phyloP scores from a whole-genome alignment of 2,888 invertebrate genomes.

The Rhimphoctona megacephalus region DNA sequence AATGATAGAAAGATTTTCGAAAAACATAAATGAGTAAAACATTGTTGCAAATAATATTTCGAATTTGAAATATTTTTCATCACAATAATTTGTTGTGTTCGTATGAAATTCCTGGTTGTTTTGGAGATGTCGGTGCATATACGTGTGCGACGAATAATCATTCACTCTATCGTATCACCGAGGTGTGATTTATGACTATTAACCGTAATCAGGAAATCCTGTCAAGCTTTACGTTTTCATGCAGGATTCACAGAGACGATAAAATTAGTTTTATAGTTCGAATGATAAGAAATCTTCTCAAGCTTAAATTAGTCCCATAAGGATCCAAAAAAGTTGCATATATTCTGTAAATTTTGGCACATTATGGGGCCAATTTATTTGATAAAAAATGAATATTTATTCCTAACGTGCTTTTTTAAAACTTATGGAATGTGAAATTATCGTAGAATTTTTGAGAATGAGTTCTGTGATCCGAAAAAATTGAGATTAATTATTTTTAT shows the following conservation, averaged over 20 bases:
- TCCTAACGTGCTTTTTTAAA: background rate
- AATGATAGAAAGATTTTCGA: background rate
- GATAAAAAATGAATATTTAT: background rate
- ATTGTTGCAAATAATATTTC: background rate
- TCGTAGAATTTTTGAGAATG: background rate
- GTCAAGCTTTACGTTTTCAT: conserved; percentile 29
- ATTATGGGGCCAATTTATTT: background rate
- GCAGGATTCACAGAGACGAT: background rate
- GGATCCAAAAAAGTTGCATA: background rate
- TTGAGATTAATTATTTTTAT: background rate
- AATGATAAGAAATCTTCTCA: background rate
- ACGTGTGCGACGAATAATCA: conserved; percentile 16
- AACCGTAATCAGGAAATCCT: conserved; percentile 62
- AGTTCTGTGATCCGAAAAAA: background rate
- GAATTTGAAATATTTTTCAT: background rate
- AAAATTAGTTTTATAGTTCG: background rate
- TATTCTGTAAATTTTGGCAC: background rate
- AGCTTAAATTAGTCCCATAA: background rate
- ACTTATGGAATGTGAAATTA: background rate
- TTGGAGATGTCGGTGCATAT: background rate
- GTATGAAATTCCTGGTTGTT: background rate
- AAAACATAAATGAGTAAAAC: background rate
- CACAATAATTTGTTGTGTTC: background rate
- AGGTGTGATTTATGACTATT: conserved; percentile 55
- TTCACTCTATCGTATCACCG: conserved; percentile 17